phyloP scores from a whole-genome alignment of 2,797 vertebrate genomes.

The Ctenopoma multispine region DNA sequence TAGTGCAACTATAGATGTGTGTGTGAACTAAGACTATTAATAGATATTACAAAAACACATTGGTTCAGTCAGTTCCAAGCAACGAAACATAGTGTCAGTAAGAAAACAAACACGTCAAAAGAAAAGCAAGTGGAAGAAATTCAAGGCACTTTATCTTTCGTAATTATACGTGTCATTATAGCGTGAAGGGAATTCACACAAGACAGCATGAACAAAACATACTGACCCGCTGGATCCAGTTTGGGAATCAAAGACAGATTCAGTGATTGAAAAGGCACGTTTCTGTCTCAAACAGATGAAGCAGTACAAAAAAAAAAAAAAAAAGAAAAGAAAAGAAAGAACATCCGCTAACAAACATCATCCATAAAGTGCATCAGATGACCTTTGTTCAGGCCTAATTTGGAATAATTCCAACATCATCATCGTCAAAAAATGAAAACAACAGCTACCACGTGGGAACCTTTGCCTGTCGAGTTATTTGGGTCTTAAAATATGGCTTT shows the following conservation, averaged over 20 bases:
- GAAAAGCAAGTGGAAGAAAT: slow-evolving; percentile 33
- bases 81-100: slow-evolving; percentile 37
- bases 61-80: slow-evolving; percentile 29
- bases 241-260: slow-evolving; percentile 31
- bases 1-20: slow-evolving; percentile 60
- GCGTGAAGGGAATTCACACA: slow-evolving; percentile 21
- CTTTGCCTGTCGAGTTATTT: background rate
- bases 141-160: slow-evolving; percentile 73
- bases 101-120: slow-evolving; percentile 50
- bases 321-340: slow-evolving; percentile 32
- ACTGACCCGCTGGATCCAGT: slow-evolving; percentile 15
- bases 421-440: background rate
- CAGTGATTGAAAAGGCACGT: slow-evolving; percentile 70
- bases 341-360: slow-evolving; percentile 29
- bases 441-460: background rate
- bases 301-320: slow-evolving; percentile 26
- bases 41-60: slow-evolving; percentile 53
- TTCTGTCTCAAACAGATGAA: slow-evolving; percentile 41
- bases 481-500: slow-evolving; percentile 64
- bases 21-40: slow-evolving; percentile 42
- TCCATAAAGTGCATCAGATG: slow-evolving; percentile 80
- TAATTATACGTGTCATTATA: slow-evolving; percentile 14
- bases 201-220: slow-evolving; percentile 22
- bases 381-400: slow-evolving; percentile 34
- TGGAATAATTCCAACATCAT: slow-evolving; percentile 33